Base-by-base conservation (phyloP, 2,113 vertebrate genomes). In the Psilopogon haemacephalus region DNA sequence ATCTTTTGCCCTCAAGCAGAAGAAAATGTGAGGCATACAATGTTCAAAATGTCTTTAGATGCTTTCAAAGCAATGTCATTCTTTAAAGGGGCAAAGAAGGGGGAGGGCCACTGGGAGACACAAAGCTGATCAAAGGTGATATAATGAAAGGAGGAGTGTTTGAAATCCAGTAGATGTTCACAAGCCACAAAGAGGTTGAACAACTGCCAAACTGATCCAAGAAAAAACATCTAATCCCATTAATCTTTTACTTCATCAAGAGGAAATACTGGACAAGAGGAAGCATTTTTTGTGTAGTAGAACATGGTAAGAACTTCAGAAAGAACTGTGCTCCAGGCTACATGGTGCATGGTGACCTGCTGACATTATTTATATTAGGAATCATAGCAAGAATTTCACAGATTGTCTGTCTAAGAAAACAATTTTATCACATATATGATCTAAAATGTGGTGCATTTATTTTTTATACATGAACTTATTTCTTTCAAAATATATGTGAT, bases 341-440 rank as follows among this genome's bases (percentile, higher is more conserved):
- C 71, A 58, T 16, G 79, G 46, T 91, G 85, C 96, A 96, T 75
- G 50, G 73, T 77, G 93, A 96, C 59, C 91, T 58, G 73, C 86
- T 96, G 96, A 90, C 96, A 96, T 96, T 96, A 96, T 96, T 96
- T 94, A 94, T 62, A 86, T 37, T 95, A 81, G 90, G 93, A 96
- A 93, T 80, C 95, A 90, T 94, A 89, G 92, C 93, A 96, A 96
- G 93, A 96, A 97, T 97, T 96, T 97, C 92, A 97, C 92, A 95
- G 95, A 84, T 94, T 87, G 38, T 93, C 88, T 94, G 71, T 81
- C 86, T 96, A 94, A 90, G 71, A 95, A 96, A 97, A 95, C 82
- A 96, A 64, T 50, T 97, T 97, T 97, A 97, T 97, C 94, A 91
- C 18, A 33, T 38, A 30, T 56, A 32, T 21, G 54, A 96, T 94